Evolutionary conservation across 2,888 invertebrate species (phyloP).

Genomic region (Dioctria linearis): DNA sequence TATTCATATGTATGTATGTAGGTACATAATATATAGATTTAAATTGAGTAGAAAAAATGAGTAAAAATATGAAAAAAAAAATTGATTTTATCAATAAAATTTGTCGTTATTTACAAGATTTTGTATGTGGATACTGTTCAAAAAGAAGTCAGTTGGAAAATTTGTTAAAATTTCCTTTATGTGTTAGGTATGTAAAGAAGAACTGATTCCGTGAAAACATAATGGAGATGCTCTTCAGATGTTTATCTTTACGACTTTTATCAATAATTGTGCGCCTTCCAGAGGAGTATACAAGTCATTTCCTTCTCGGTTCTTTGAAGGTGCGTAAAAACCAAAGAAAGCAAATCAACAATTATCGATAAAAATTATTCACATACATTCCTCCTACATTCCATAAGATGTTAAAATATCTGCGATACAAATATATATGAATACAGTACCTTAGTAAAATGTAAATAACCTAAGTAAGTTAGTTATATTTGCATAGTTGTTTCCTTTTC

Average conservation of each 20-base stretch:
- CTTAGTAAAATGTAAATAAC: constrained; percentile 16
- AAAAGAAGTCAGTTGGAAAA: constrained; percentile 52
- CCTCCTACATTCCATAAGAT: background rate
- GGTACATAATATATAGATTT: background rate
- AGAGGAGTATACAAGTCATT: background rate
- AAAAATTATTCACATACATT: constrained; percentile 26
- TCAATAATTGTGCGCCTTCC: background rate
- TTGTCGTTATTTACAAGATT: too few species aligned
- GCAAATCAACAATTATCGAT: constrained; percentile 11
- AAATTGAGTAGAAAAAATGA: background rate
- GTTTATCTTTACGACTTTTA: constrained; percentile 25
- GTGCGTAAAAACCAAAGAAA: background rate
- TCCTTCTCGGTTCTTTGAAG: background rate
- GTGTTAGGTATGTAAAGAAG: background rate
- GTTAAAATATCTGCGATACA: background rate
- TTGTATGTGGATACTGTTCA: background rate
- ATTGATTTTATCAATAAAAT: constrained; percentile 31
- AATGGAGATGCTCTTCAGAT: background rate
- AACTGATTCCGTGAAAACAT: constrained; percentile 2
- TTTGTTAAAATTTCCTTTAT: constrained; percentile 20
- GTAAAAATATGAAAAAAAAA: background rate
- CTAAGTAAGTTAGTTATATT: constrained; percentile 12
- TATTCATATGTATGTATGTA: too few species aligned
- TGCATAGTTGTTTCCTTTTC: constrained; percentile 7
- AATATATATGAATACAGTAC: constrained; percentile 4